Evolutionary conservation across 1,140 invertebrate species (phyloP), one percentile per base, ranked within the genome.

Genomic region (Zeugodacus cucurbitae): DNA sequence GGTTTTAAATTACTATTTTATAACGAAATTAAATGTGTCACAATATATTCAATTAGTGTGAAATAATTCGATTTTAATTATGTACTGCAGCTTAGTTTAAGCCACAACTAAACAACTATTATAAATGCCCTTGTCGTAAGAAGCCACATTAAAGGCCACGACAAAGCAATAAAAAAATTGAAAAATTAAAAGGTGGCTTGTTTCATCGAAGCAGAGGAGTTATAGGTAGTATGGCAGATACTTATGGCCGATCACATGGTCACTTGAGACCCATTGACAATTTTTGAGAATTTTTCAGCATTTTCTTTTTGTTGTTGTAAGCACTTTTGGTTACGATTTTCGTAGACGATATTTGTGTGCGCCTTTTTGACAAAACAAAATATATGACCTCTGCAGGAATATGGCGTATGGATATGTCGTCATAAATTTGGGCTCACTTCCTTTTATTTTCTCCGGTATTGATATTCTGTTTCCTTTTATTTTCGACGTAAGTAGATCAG

Each of bases 261-360:
- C 67, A 74, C 67, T 74, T 74, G 67, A 74, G 67, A 41, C 17
- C n/a, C n/a, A n/a, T n/a, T n/a, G n/a, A n/a, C 32, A 41, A 74
- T 17, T 74, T 74, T 37, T 54, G 22, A 37, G 6, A 74, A n/a
- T 62, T 62, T 62, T 62, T 26, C 58, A 0, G 5, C 0, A n/a
- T 41, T n/a, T 22, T 32, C 26, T 10, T 32, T 34, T 26, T 26
- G 3, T 34, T 34, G 58, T 10, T 62, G 22, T 3, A 11, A 62
- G n/a, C 26, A 62, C 58, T 62, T 62, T 26, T 14, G 58, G 58
- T 14, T n/a, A 10, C n/a, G 8, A 26, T 26, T 59, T 59, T 62
- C 26, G 2, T 26, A 62, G 22, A 11, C 64, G 17, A 29, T 82
- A 1, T n/a, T n/a, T 29, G 41, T 82, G 17, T 74, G 67, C 6